Conservation (phyloP, 2,113 vertebrate species). For the Psophia crepitans region DNA sequence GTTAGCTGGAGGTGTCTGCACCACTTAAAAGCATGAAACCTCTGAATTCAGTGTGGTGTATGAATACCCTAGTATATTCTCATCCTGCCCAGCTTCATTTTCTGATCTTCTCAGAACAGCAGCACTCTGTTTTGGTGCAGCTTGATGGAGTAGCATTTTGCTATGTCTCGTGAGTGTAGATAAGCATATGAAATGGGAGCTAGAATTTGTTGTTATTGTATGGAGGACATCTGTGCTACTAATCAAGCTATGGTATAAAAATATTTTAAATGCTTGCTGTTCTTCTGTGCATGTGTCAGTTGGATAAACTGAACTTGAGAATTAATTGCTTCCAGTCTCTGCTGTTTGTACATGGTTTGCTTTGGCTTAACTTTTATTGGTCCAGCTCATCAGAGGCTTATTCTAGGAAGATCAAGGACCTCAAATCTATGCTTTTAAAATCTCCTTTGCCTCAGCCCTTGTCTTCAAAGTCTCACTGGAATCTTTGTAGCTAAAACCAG, state of each 20-base stretch:
- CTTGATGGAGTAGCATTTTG: not conserved
- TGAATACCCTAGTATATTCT: not conserved
- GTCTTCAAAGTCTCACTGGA: slow-evolving; percentile 1
- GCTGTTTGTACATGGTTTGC: not conserved
- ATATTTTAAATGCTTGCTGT: not conserved
- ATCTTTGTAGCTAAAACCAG: slow-evolving; percentile 15
- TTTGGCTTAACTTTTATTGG: slow-evolving; percentile 28
- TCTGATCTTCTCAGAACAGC: not conserved
- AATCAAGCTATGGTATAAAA: not conserved
- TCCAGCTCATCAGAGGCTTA: slow-evolving; percentile 15
- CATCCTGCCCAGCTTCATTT: not conserved
- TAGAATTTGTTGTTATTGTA: slow-evolving; percentile 6
- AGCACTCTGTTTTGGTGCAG: not conserved
- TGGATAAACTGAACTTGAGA: not conserved
- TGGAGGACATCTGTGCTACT: not conserved
- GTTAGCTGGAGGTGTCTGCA: not conserved
- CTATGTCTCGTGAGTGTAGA: not conserved
- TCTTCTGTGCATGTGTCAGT: not conserved
- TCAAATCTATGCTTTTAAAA: slow-evolving; percentile 44
- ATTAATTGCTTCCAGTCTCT: not conserved
- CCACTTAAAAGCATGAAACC: not conserved
- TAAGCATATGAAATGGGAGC: not conserved
- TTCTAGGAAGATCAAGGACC: slow-evolving; percentile 40
- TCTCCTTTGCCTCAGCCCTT: slow-evolving; percentile 8
- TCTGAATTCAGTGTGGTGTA: not conserved